Conservation (phyloP, 2,797 vertebrate genomes). For the Onychomys leucogaster region DNA sequence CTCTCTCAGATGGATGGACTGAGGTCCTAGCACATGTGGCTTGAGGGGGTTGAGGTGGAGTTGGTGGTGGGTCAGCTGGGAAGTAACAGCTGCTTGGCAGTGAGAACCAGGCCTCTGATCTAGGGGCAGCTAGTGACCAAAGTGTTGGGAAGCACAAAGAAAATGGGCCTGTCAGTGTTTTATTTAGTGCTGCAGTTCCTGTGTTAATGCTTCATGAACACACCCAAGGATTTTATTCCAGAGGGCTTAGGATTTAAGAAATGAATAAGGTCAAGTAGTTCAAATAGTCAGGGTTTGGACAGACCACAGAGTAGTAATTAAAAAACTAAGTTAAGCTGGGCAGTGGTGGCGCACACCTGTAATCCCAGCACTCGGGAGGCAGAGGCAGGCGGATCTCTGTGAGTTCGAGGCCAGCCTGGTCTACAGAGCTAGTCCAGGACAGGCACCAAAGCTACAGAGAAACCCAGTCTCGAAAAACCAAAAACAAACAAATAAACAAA, state of each 20-base stretch:
- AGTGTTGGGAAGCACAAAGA: neutral
- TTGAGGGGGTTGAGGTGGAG: constrained; percentile 26
- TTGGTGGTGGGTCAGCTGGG: constrained; percentile 43
- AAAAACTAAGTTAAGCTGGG: constrained; percentile 36
- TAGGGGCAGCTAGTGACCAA: constrained; percentile 22
- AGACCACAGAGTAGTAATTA: neutral
- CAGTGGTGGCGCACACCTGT: no score
- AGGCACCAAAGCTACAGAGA: no score
- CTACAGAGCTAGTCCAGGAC: no score
- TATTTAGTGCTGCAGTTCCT: constrained; percentile 38
- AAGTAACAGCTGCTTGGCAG: constrained; percentile 24
- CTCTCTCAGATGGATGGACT: neutral
- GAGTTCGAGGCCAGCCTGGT: no score
- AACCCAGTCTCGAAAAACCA: no score
- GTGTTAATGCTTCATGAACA: neutral
- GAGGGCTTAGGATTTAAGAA: constrained; percentile 42
- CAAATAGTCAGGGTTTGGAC: neutral
- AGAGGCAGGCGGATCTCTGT: no score
- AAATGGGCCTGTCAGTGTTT: neutral
- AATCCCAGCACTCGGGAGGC: no score
- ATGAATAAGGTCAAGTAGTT: neutral
- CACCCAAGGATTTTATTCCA: constrained; percentile 40
- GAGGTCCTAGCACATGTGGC: neutral
- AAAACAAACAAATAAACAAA: no score
- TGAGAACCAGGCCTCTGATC: constrained; percentile 21